Evolutionary conservation across 2,797 vertebrate genomes (phyloP), one percentile per base, ranked within the genome.

Genomic region (Geotrypetes seraphini): DNA sequence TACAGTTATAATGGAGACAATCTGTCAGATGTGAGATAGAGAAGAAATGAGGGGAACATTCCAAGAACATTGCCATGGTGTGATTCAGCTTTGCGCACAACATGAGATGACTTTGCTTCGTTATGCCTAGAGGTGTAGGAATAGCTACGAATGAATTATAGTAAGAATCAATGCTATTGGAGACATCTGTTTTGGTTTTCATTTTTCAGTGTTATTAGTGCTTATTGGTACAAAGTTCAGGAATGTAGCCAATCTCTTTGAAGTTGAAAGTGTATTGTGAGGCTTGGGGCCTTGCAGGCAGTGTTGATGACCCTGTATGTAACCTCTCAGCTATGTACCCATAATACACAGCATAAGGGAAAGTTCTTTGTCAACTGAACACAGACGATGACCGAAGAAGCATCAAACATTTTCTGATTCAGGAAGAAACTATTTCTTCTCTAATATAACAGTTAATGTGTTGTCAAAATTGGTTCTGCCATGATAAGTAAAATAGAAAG

Each of bases 161-260:
- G 85, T 80, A 80, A 54, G 69, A 60, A 75, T 63, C 69, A 59
- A 66, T 62, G 62, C 77, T 66, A 81, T 76, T 84, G 77, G 67
- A 79, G 70, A 82, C 84, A 86, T 86, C 84, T 88, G 83, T 79
- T 88, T 86, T 80, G 67, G 61, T 78, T 88, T 86, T 83, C 73
- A 81, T 86, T 85, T 87, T 81, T 84, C 71, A 68, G 79, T 73
- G 75, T 84, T 87, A 90, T 87, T 86, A 78, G 74, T 76, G 81
- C 75, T 85, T 83, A 84, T 85, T 85, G 79, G 81, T 83, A 88
- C 86, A 87, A 60, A 74, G 63, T 58, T 71, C 50, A 80, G 82
- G 84, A 88, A 87, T 88, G 68, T 43, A 58, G 68, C 69, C 63
- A 49, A 59, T 64, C 70, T 75, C 71, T 89, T 88, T 85, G 84